Conservation (phyloP, 2,888 invertebrate genomes). For the Euproctis similis region DNA sequence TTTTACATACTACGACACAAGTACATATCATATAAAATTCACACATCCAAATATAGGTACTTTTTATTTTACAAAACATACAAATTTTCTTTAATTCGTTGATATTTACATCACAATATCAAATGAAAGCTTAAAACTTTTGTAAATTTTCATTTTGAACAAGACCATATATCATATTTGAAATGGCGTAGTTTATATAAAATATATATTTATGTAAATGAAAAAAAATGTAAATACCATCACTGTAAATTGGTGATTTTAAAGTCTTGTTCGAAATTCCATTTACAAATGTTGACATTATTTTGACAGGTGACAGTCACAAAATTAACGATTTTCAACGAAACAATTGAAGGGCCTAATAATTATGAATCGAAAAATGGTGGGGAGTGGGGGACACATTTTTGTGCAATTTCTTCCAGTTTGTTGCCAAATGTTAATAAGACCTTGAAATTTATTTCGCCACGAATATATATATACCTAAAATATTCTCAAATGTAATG, state of each 20-base stretch:
- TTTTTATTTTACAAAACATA: slow-evolving; percentile 31
- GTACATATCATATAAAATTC: slow-evolving; percentile 43
- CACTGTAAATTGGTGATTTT: slow-evolving; percentile 3
- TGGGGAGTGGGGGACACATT: slow-evolving; percentile 30
- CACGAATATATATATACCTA: too few species aligned
- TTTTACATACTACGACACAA: slow-evolving; percentile 31
- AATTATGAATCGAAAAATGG: slow-evolving; percentile 6
- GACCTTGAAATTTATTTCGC: too few species aligned
- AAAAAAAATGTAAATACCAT: slow-evolving; percentile 2
- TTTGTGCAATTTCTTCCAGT: slow-evolving; percentile 17
- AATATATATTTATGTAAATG: slow-evolving; percentile 6
- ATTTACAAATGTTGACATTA: slow-evolving; percentile 14
- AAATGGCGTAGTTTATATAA: too few species aligned
- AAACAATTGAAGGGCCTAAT: slow-evolving; percentile 38
- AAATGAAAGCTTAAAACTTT: slow-evolving; percentile 16
- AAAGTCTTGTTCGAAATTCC: slow-evolving; percentile 19
- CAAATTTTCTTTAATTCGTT: slow-evolving; percentile 30
- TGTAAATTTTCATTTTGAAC: slow-evolving; percentile 26
- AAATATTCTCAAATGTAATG: too few species aligned
- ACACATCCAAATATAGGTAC: slow-evolving; percentile 6
- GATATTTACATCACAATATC: slow-evolving; percentile 16
- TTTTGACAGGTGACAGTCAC: slow-evolving; percentile 16
- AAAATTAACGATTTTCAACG: slow-evolving; percentile 32
- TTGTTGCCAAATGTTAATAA: slow-evolving; percentile 7
- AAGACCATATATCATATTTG: slow-evolving; percentile 31